Evolutionary conservation across 2,797 vertebrate genomes (phyloP).

Genomic region (Hippoglossus hippoglossus): DNA sequence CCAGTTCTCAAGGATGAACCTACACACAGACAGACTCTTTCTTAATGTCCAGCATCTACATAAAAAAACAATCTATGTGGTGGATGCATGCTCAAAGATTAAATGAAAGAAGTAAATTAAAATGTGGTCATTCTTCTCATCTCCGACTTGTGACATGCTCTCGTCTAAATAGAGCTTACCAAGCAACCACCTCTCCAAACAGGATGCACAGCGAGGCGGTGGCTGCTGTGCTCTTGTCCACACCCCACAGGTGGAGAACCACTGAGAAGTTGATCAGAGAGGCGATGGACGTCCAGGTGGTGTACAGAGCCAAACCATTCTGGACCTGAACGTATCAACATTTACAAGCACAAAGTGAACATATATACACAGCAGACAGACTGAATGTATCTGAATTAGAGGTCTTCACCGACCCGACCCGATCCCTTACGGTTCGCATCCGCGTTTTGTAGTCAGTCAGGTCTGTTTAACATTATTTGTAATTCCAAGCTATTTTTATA

Average conservation of each 20-base stretch:
- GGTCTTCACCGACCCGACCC: too few relatives aligned
- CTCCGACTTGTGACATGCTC: too few relatives aligned
- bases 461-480: too few relatives aligned
- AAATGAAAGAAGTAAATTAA: too few relatives aligned
- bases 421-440: too few relatives aligned
- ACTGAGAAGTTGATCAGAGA: conserved; percentile 86
- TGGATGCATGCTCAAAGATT: too few relatives aligned
- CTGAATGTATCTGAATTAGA: too few relatives aligned
- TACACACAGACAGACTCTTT: conserved; percentile 38
- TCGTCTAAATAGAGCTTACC: conserved; percentile 62
- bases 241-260: conserved; percentile 82
- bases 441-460: too few relatives aligned
- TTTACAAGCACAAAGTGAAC: not conserved
- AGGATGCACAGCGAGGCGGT: conserved; percentile 79
- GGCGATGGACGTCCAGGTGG: conserved; percentile 87
- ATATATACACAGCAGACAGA: not conserved
- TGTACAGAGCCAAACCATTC: conserved; percentile 87
- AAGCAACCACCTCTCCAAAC: conserved; percentile 74
- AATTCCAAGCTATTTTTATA: too few relatives aligned
- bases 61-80: too few relatives aligned
- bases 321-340: conserved; percentile 79
- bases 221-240: conserved; percentile 74
- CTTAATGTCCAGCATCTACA: too few relatives aligned
- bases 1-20: conserved; percentile 88
- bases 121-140: too few relatives aligned